Base-by-base conservation (phyloP, 2,113 vertebrate genomes). In the Indicator indicator region DNA sequence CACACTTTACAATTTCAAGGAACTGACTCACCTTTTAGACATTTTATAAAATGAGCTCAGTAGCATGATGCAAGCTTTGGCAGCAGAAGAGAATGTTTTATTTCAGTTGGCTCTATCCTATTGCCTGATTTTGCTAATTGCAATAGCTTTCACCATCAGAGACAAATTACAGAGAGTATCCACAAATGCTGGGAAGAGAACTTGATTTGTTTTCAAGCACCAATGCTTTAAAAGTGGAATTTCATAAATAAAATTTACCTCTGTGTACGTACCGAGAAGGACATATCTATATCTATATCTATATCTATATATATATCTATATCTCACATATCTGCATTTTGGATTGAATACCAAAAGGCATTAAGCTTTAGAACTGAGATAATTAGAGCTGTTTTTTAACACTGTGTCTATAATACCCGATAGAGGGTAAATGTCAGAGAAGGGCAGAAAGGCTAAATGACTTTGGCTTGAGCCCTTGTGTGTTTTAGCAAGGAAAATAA, bases 1-100 rank as follows among this genome's bases (percentile, higher is more conserved):
- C 30, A 84, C 26, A 82, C 64, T 74, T 91, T 90, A 92, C 83
- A 83, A 78, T 77, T 94, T 70, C 83, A 77, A 94, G 68, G 5
- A n/a, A 55, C 70, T 89, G 58, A 44, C 54, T 95, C 78, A 91
- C 59, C 62, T 95, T 79, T 82, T 78, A 84, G n/a, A 30, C 90
- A 89, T 90, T 93, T 91, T 83, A 54, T 85, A 92, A 87, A 77
- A 95, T 94, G 89, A 95, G 52, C 82, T 95, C 94, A 95, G 52
- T 59, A 54, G 67, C 64, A 71, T 96, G 94, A 94, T 83, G 94
- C 73, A 95, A 96, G 65, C 70, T 32, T 78, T 96, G 94, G 91
- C 95, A 96, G 50, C 36, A 76, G 56, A 85, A 89, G 62, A 60
- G 79, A 86, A 77, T 87, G 42, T 84, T 92, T 95, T 68, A 86